Conservation (phyloP, 2,113 vertebrate species). For the Phrynosoma platyrhinos region DNA sequence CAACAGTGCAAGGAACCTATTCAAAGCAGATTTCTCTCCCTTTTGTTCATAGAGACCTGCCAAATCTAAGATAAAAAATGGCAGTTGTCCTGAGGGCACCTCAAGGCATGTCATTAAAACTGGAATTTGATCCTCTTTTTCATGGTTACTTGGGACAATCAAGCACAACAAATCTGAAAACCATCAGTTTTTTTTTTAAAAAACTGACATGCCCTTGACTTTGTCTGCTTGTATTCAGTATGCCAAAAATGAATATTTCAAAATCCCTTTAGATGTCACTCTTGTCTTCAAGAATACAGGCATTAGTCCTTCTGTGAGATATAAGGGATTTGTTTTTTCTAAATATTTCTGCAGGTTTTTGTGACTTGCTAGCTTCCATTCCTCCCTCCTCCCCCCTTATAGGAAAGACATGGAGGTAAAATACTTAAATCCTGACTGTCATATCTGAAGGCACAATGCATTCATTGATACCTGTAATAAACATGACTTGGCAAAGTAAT, state of each 20-base stretch:
- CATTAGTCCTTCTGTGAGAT: constrained; percentile 39
- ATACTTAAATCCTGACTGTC: constrained; percentile 50
- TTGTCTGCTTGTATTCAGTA: constrained; percentile 76
- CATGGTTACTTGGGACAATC: constrained; percentile 92
- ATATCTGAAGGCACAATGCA: constrained; percentile 57
- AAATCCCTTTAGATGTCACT: constrained; percentile 99
- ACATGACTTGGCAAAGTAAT: constrained; percentile 51
- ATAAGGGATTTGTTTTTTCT: constrained; percentile 43
- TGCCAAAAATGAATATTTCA: constrained; percentile 78
- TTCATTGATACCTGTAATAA: constrained; percentile 62
- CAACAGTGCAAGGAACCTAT: constrained; percentile 83
- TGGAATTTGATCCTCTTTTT: constrained; percentile 93
- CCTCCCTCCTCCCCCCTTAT: constrained; percentile 45
- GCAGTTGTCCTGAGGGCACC: constrained; percentile 94
- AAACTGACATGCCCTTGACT: constrained; percentile 91
- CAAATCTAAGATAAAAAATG: constrained; percentile 94
- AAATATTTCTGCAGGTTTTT: constrained; percentile 43
- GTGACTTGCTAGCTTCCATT: neutral
- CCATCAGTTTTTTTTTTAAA: constrained; percentile 94
- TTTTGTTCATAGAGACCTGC: constrained; percentile 83
- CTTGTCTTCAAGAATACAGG: constrained; percentile 91
- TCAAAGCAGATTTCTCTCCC: constrained; percentile 80
- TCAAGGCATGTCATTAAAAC: constrained; percentile 96
- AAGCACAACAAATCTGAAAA: constrained; percentile 93
- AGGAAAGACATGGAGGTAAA: constrained; percentile 66